Evolutionary conservation across 2,888 invertebrate genomes (phyloP), one percentile per base, ranked within the genome.

Genomic region (Steinernema scapterisci): DNA sequence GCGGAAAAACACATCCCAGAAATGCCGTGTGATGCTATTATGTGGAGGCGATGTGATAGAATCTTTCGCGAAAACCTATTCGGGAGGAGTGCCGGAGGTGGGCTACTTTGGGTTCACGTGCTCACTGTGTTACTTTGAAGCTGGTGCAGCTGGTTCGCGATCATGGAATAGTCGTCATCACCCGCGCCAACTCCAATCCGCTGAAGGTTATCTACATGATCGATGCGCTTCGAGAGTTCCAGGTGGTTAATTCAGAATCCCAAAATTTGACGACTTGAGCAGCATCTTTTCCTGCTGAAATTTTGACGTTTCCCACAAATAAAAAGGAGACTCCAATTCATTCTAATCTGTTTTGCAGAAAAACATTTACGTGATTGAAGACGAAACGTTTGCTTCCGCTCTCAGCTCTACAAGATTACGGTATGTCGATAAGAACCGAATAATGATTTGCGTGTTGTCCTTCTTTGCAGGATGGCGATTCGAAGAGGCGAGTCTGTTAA

Each of bases 401-500:
- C 16, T 63, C 9, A 31, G 63, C 19, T 63, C 63, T 5, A 63
- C 63, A 5, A 63, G 27, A 63, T n/a, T 63, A 31, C 27, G 63
- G 63, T 63, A 63, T 16, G 3, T 31, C 1, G 13, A 27, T 6
- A 54, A 54, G 23, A 54, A 21, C 54, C 3, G 21, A 54, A 25
- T 5, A 38, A 3, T 38, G 38, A 38, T 38, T 38, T 38, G n/a
- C 9, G 38, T 38, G 3, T 38, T 38, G 38, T 38, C 46, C 25
- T n/a, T n/a, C n/a, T n/a, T n/a, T n/a, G n/a, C 51, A 74, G 74
- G 31, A 70, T 46, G 7, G 45, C 70, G 23, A 52, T 71, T n/a
- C 27, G 71, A 9, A 63, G 72, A 9, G 51, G 51, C 23, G 74
- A 74, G 38, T 74, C 74, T 9, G 71, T 74, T 25, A 70, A 31